Evolutionary conservation across 2,113 vertebrate species (phyloP).

Genomic region (Hippolais icterina): DNA sequence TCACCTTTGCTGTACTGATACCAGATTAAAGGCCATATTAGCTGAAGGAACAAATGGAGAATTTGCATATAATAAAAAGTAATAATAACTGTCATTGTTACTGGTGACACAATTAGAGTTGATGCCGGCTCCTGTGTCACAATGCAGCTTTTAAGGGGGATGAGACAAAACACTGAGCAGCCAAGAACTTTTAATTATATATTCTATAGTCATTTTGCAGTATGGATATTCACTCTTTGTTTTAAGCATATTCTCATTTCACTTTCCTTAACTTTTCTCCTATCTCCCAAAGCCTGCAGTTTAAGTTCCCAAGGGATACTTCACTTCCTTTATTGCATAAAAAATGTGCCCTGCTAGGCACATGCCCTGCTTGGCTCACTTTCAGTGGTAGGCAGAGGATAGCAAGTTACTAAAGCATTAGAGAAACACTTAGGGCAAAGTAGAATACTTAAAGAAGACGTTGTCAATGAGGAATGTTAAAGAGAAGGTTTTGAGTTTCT

Average conservation of each 20-base stretch:
- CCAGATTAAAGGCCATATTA: neutral
- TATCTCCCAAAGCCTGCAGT: neutral
- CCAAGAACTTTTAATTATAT: neutral
- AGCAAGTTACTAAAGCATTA: neutral
- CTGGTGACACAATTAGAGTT: neutral
- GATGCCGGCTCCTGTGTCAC: neutral
- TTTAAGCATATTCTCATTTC: neutral
- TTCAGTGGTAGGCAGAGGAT: neutral
- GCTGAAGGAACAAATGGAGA: neutral
- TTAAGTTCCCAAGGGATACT: neutral
- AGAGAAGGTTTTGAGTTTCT: slow-evolving; percentile 25
- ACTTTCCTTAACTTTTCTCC: neutral
- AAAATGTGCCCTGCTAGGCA: neutral
- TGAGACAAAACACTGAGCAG: neutral
- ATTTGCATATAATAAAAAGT: slow-evolving; percentile 16
- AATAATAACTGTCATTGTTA: neutral
- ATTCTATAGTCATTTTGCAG: neutral
- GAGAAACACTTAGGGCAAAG: neutral
- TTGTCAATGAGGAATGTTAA: neutral
- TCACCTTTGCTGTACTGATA: slow-evolving; percentile 5
- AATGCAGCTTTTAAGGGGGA: neutral
- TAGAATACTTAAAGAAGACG: neutral
- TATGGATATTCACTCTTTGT: neutral
- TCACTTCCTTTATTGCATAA: neutral
- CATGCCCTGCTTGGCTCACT: neutral